These are phyloP conservation scores for Hippocampus zosterae DNA, from an alignment of 2,113 vertebrate species.

Conservation along the genomic window DNA sequence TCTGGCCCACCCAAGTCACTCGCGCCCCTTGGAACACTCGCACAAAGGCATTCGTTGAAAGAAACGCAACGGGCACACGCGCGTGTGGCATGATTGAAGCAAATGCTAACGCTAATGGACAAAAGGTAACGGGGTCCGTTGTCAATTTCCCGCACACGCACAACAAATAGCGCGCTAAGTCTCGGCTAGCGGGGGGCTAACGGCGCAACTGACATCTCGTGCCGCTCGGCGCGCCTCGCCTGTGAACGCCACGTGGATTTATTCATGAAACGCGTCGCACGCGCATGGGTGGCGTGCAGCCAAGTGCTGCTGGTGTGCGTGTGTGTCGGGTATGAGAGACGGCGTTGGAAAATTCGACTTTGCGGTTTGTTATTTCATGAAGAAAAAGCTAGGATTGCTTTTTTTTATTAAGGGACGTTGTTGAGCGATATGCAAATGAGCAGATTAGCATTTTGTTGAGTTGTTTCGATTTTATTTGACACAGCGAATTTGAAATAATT, in stretches of 20 bases:
- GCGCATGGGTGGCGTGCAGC: not conserved
- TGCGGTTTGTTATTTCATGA: not conserved
- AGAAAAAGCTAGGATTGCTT: too few species aligned
- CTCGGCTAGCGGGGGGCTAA: conserved; percentile 12
- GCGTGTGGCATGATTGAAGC: conserved; percentile 9
- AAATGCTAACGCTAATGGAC: conserved; percentile 8
- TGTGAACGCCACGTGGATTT: conserved; percentile 26
- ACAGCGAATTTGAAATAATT: too few species aligned
- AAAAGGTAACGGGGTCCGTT: not conserved
- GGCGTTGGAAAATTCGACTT: not conserved
- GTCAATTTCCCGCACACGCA: conserved; percentile 12
- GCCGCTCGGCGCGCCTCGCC: not conserved
- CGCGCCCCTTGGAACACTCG: conserved; percentile 5
- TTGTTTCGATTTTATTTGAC: too few species aligned
- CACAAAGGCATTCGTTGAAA: not conserved
- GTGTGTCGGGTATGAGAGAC: not conserved
- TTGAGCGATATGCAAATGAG: too few species aligned
- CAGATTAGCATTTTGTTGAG: too few species aligned
- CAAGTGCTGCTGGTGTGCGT: not conserved
- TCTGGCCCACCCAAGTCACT: conserved; percentile 43
- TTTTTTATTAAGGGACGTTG: too few species aligned
- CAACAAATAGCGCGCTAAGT: conserved; percentile 7
- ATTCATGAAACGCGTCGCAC: conserved; percentile 39
- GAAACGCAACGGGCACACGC: not conserved
- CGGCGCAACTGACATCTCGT: not conserved